Evolutionary conservation across 2,113 vertebrate species (phyloP).

Genomic region (Struthio camelus): DNA sequence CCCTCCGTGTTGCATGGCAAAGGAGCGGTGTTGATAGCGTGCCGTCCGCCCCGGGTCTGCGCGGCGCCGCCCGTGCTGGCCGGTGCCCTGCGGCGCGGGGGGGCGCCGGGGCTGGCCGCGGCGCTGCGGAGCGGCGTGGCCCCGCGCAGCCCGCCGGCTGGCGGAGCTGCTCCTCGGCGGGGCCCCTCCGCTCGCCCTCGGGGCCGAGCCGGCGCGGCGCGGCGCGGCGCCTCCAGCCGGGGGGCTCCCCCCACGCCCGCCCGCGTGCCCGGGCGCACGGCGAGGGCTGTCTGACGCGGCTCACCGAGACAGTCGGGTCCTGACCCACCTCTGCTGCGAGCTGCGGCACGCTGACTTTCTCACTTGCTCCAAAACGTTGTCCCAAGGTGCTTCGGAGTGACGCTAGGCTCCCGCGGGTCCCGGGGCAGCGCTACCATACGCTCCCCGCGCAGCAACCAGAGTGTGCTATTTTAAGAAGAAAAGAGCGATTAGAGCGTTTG

Average conservation of each 20-base stretch:
- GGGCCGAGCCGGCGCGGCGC: too few species aligned
- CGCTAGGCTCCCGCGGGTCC: background rate
- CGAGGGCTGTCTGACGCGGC: background rate
- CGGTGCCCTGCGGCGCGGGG: too few species aligned
- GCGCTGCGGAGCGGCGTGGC: too few species aligned
- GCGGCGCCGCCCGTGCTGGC: too few species aligned
- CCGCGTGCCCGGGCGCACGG: too few species aligned
- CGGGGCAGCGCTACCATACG: background rate
- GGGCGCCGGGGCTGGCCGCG: too few species aligned
- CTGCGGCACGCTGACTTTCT: background rate
- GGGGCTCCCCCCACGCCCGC: too few species aligned
- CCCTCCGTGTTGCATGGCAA: background rate
- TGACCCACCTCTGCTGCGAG: background rate
- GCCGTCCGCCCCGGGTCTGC: too few species aligned
- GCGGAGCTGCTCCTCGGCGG: too few species aligned
- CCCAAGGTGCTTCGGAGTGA: background rate
- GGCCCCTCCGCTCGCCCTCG: too few species aligned
- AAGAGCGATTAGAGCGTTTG: slow-evolving; percentile 48
- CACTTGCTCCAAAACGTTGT: background rate
- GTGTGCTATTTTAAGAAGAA: slow-evolving; percentile 24
- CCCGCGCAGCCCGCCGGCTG: too few species aligned
- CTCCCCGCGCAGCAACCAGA: background rate
- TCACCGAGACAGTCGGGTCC: accelerated
- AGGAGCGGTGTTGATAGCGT: background rate
- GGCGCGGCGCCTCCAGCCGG: too few species aligned